Base-by-base conservation (phyloP, 2,113 vertebrate species). In the Agapornis roseicollis region DNA sequence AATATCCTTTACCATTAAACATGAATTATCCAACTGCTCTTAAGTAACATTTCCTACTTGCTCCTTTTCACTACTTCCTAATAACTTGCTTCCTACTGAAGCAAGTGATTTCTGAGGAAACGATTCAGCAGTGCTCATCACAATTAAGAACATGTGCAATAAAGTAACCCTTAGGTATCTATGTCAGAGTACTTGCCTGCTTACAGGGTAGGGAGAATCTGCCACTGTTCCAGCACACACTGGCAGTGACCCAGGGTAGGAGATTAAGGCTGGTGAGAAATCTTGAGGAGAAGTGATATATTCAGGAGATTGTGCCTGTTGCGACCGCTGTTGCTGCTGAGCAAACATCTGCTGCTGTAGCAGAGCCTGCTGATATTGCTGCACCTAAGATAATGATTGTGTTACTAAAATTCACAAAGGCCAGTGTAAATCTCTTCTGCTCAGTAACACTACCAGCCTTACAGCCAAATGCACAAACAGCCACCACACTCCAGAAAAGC, bases 311-410 rank as follows among this genome's bases (percentile, higher is more conserved):
- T 88, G 95, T 4, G 91, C 95, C 11, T 96, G 98, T 17, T 91
- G 97, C 0, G 88, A 89, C 25, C 83, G 96, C 95, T 97, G 98
- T 8, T 97, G 94, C 84, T 96, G 98, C 79, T 98, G 98, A 50
- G 90, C 93, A 18, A 98, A 83, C 94, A 97, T 73, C 22, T 98
- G 99, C 35, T 99, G 99, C 81, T 99, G 98, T 61, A 98, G 93
- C 95, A 99, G 98, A 85, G 98, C 97, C 95, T 99, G 99, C 93
- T 99, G 99, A 95, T 99, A 99, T 72, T 99, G 99, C 90, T 99
- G 99, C 98, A 99, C 96, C 99, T 99, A 97, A 94, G 80, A 79
- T 1, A 24, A 49, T 8, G 7, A 41, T 4, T 19, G 25, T 0
- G 1, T 93, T 17, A 97, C 9, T 23, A 35, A 6, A 56, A 25